A percentile compares a stretch with the other conserved stretches of the same genome.
Conservation (phyloP, 2,888 invertebrate genomes). For the Terebella lapidaria region DNA sequence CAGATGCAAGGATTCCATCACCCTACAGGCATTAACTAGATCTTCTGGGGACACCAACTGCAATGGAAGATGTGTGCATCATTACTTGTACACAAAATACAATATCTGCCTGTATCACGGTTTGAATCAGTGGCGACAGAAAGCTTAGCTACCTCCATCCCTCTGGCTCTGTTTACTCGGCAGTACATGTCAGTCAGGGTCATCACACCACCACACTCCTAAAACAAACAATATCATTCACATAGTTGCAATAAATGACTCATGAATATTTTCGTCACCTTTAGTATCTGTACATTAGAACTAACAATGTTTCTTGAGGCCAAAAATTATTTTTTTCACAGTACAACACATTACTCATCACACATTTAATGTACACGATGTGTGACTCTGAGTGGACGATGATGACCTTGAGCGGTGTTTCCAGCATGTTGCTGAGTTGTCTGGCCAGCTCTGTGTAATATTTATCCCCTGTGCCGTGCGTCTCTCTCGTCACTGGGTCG, state of each 20-base stretch:
- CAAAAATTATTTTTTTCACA: no score
- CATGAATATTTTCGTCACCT: no score
- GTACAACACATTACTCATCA: no score
- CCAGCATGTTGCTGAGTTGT: conserved; percentile 55
- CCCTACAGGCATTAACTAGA: conserved; percentile 78
- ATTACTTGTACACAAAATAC: not conserved
- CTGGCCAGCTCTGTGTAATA: conserved; percentile 80
- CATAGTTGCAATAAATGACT: no score
- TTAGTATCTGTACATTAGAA: no score
- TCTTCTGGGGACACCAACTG: conserved; percentile 91
- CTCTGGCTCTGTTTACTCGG: conserved; percentile 91
- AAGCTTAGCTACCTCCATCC: conserved; percentile 64
- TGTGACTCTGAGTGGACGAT: not conserved
- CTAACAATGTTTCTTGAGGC: no score
- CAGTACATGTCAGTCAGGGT: conserved; percentile 94
- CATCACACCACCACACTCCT: conserved; percentile 82
- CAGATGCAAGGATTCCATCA: conserved; percentile 48
- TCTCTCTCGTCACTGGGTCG: conserved; percentile 92
- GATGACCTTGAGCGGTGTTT: conserved; percentile 8
- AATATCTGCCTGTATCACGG: no score
- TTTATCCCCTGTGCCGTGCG: conserved; percentile 73
- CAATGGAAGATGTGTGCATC: conserved; percentile 18
- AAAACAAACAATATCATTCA: no score
- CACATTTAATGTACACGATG: no score
- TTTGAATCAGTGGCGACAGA: no score